Evolutionary conservation across 2,888 invertebrate species (phyloP), one percentile per base, ranked within the genome.

Genomic region (Philopedon plagiatum): DNA sequence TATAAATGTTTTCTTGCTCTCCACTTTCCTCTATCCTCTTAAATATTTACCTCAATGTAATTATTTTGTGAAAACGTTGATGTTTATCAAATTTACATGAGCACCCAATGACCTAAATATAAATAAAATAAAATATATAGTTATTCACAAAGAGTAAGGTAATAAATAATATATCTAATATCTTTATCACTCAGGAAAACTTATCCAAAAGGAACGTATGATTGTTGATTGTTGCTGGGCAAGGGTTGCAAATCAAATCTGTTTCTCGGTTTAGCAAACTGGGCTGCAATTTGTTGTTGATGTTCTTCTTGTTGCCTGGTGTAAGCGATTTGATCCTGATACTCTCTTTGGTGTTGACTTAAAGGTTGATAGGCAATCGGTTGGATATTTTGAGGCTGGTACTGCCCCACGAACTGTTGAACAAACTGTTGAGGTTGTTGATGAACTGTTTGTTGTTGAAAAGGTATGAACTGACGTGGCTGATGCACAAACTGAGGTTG

Each of bases 181-280:
- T 61, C 23, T 21, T 37, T 5, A 37, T 37, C 18, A 5, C 19
- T 51, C 19, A 32, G 11, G 54, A 18, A 39, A 26, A 9, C 15
- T 71, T 78, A 80, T 32, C 81, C 80, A 49, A 81, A 79, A 21
- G 77, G 79, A 39, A 74, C 78, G 54, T 81, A 81, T 58, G 74
- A 67, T 61, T 81, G 79, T 57, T 79, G 79, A 57, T 75, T 46
- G 32, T 67, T 74, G 66, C 76, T 64, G 7, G 54, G 15, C n/a
- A 26, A 11, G 9, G 37, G 69, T 23, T 76, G 71, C 56, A 83
- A 76, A 75, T 80, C 78, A 71, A 85, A 85, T 73, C 84, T 76
- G 67, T 81, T 83, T 60, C 81, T 78, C 67, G 82, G 82, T 51
- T 80, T 80, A 26, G 75, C 76, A n/a, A 83, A 73, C 34, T 82